Conservation (phyloP, 2,113 vertebrate species). For the Tetrax tetrax region DNA sequence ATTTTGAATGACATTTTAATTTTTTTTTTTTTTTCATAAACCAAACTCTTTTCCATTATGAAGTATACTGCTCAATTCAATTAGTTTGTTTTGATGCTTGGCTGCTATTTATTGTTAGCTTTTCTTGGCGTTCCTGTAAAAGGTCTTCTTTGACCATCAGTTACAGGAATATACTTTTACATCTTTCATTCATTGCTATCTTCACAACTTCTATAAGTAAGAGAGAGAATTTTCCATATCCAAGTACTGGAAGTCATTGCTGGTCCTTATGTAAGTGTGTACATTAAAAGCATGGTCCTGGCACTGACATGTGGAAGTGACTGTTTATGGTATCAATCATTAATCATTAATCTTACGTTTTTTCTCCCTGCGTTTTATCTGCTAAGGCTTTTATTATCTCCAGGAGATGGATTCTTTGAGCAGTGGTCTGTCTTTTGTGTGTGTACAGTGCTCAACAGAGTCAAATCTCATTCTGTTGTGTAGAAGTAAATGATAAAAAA, state of each 20-base stretch:
- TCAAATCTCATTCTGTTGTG: not conserved
- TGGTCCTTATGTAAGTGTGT: not conserved
- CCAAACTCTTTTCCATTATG: not conserved
- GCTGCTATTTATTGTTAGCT: not conserved
- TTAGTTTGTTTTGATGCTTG: not conserved
- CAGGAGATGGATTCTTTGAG: not conserved
- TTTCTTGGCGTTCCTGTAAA: not conserved
- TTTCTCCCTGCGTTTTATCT: not conserved
- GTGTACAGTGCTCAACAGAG: not conserved
- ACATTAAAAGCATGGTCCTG: not conserved
- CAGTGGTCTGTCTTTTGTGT: not conserved
- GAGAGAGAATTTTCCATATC: slow-evolving; percentile 5
- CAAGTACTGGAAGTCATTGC: slow-evolving; percentile 17
- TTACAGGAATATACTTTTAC: slow-evolving; percentile 44
- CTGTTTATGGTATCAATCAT: slow-evolving; percentile 28
- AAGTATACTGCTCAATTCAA: not conserved
- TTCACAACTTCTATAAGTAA: not conserved
- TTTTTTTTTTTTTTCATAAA: not conserved
- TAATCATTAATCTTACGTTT: not conserved
- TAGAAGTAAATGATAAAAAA: not conserved
- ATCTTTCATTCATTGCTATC: slow-evolving; percentile 52
- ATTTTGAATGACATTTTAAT: not conserved
- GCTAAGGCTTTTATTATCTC: not conserved
- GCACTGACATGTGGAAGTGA: not conserved
- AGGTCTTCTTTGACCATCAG: not conserved